Evolutionary conservation across 64 coral and sea anemone genomes (phyloP), one percentile per base, ranked within the genome.

Genomic region (Trachythela sp.): DNA sequence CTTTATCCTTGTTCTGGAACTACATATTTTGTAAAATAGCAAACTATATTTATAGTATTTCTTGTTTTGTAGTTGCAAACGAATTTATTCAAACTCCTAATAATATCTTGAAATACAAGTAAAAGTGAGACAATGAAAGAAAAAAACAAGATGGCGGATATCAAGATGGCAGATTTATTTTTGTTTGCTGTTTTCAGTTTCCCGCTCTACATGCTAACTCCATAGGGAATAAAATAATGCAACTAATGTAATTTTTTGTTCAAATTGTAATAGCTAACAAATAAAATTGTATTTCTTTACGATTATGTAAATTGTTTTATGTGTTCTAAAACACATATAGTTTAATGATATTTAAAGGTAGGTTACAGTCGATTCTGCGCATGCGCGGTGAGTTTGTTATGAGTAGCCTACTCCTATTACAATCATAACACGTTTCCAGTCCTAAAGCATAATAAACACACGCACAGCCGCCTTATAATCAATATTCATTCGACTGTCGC

Each of bases 151-250:
- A 84, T 84, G 83, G 83, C 83, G 39, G 83, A 84, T 43, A 36
- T 84, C 83, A 84, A 84, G 83, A 84, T 84, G 83, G 83, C 83
- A 36, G 83, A 84, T 84, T 36, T 84, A 84, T 84, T 84, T 84
- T 84, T 84, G 83, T 84, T 84, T 84, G 39, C 39, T 84, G 39
- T 84, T 84, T 84, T 36, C 83, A 84, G 30, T 2, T 36, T 84
- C 83, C 83, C 39, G 7, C 83, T 84, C 33, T 36, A 8, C 83
- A 84, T 8, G 83, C 33, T 36, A 84, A 84, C 39, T 39, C 4
- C 7, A 84, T 24, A 84, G 39, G 39, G 1, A 84, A 84, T 84
- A 84, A 36, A 39, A 38, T 84, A 84, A 84, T 84, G 83, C 33
- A 84, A 36, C 83, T 84, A 84, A 84, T 84, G 4, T 84, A 84